Evolutionary conservation across 2,888 invertebrate species (phyloP).

Genomic region (Papilio demoleus): DNA sequence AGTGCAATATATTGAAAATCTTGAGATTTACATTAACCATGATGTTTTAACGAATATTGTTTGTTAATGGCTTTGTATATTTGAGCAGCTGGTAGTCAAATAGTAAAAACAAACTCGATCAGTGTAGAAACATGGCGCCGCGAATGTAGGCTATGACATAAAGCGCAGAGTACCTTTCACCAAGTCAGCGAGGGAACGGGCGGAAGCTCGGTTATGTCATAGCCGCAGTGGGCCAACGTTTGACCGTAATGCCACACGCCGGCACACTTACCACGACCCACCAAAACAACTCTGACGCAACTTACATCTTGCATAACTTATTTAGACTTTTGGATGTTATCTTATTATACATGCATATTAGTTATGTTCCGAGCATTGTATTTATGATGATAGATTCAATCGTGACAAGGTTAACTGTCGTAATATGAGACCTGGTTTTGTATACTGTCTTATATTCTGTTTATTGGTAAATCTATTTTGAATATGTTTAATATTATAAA

Average conservation of each 20-base stretch:
- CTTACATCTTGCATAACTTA: slow-evolving; percentile 70
- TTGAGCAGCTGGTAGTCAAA: slow-evolving; percentile 13
- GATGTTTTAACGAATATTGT: neutral
- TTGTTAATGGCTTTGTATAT: neutral
- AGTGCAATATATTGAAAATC: neutral
- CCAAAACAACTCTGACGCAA: slow-evolving; percentile 80
- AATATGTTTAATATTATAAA: neutral
- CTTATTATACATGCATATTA: slow-evolving; percentile 39
- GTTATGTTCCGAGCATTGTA: slow-evolving; percentile 32
- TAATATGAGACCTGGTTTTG: slow-evolving; percentile 23
- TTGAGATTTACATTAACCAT: neutral
- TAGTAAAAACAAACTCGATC: slow-evolving; percentile 41
- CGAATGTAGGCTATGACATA: slow-evolving; percentile 52
- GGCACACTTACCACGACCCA: slow-evolving; percentile 80
- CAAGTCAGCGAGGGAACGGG: slow-evolving; percentile 57
- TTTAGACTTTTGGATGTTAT: slow-evolving; percentile 58
- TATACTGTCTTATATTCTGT: neutral
- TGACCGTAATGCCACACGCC: slow-evolving; percentile 71
- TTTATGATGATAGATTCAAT: slow-evolving; percentile 34
- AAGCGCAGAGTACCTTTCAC: slow-evolving; percentile 60
- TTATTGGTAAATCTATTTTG: slow-evolving; percentile 1
- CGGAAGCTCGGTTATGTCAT: slow-evolving; percentile 80
- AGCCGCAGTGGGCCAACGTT: slow-evolving; percentile 74
- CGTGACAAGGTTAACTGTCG: slow-evolving; percentile 39
- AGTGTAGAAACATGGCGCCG: slow-evolving; percentile 40